Evolutionary conservation across 2,888 invertebrate species (phyloP).

Genomic region (Polietes domitor): DNA sequence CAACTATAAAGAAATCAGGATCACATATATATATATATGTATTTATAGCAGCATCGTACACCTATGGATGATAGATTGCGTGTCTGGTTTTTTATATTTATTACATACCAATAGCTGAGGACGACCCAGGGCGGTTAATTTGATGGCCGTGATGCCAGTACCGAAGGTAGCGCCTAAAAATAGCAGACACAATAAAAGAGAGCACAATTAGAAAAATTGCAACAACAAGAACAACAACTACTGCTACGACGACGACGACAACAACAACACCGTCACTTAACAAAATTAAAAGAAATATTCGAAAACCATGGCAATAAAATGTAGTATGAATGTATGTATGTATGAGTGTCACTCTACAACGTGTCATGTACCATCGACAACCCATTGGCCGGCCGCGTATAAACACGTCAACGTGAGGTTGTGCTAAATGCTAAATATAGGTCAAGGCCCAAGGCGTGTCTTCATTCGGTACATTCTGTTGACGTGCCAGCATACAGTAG

Average conservation of each 20-base stretch:
- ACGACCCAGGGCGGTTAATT: slow-evolving; percentile 97
- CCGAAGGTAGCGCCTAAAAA: slow-evolving; percentile 93
- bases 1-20: slow-evolving; percentile 85
- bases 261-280: background rate
- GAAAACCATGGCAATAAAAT: slow-evolving; percentile 2
- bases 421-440: slow-evolving; percentile 6
- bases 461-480: background rate
- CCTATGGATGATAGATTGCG: too few species aligned
- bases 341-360: slow-evolving; percentile 9
- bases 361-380: background rate
- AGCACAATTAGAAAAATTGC: slow-evolving; percentile 18
- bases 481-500: background rate
- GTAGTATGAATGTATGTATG: too few species aligned
- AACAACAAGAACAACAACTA: background rate
- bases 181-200: slow-evolving; percentile 29
- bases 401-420: background rate
- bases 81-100: too few species aligned
- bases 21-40: slow-evolving; percentile 5
- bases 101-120: slow-evolving; percentile 93
- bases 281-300: slow-evolving; percentile 16
- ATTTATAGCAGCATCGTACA: background rate
- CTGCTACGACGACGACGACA: too few species aligned
- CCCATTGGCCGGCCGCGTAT: background rate
- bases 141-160: slow-evolving; percentile 98
- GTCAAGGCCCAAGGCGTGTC: background rate